phyloP scores from a whole-genome alignment of 1,140 invertebrate genomes.

The Rhizoglyphus robini region DNA sequence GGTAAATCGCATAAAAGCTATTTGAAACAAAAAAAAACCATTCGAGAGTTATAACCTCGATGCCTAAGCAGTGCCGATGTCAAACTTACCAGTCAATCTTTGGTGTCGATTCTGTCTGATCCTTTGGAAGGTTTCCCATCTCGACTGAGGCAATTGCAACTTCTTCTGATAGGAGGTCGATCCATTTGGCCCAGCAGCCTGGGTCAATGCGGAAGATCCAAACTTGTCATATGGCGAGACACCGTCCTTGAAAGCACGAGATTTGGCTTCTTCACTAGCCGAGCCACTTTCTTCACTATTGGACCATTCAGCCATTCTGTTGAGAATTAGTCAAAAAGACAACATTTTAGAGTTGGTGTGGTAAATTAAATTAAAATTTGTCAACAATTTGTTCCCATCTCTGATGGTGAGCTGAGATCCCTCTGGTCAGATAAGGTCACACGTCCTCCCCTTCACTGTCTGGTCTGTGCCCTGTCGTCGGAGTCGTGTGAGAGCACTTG shows the following conservation, averaged over 20 bases:
- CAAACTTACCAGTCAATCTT: no score
- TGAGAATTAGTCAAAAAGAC: not conserved
- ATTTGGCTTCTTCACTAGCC: not conserved
- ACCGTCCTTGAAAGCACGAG: not conserved
- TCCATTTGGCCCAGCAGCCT: not conserved
- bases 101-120: constrained; percentile 17
- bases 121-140: constrained; percentile 21
- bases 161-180: constrained; percentile 16
- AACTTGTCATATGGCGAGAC: constrained; percentile 11
- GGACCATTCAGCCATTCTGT: not conserved
- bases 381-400: not conserved
- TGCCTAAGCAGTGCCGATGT: not conserved
- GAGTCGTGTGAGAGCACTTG: not conserved
- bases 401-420: not conserved
- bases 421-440: not conserved
- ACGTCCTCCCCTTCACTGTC: not conserved
- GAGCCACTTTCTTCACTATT: not conserved
- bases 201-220: not conserved
- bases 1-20: constrained; percentile 15
- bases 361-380: constrained; percentile 12
- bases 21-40: no score
- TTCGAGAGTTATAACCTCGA: not conserved
- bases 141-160: constrained; percentile 15
- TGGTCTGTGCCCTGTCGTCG: not conserved
- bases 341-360: not conserved